Conservation (phyloP, 2,113 vertebrate genomes). For the Lophura nycthemera region DNA sequence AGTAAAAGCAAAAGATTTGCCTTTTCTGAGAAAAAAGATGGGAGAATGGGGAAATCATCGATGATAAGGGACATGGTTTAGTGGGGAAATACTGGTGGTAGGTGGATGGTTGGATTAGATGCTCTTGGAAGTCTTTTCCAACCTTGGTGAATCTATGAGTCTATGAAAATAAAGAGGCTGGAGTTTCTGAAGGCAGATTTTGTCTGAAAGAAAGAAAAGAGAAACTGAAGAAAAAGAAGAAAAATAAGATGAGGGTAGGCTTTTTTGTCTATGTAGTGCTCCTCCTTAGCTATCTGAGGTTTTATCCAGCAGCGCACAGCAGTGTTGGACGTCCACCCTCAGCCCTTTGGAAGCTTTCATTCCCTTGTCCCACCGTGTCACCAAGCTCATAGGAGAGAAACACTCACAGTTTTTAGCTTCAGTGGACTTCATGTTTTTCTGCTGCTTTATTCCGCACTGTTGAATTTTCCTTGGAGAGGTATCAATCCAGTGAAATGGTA, state of each 20-base stretch:
- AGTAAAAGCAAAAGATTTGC: conserved; percentile 7
- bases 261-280: neutral
- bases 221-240: neutral
- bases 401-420: neutral
- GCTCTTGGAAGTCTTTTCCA: too few relatives aligned
- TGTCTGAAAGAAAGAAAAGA: neutral
- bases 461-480: neutral
- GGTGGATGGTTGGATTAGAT: too few relatives aligned
- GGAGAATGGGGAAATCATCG: neutral
- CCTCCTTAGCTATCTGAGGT: neutral
- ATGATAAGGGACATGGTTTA: too few relatives aligned
- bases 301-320: neutral
- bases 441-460: neutral
- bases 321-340: neutral
- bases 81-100: too few relatives aligned
- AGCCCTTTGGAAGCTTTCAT: neutral
- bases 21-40: neutral
- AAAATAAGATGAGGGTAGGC: too few relatives aligned
- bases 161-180: neutral
- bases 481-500: neutral
- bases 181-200: neutral
- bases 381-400: neutral
- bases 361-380: neutral
- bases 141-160: too few relatives aligned
- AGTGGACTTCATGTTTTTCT: neutral